Conservation (phyloP, 2,113 vertebrate genomes). For the Semnornis frantzii region DNA sequence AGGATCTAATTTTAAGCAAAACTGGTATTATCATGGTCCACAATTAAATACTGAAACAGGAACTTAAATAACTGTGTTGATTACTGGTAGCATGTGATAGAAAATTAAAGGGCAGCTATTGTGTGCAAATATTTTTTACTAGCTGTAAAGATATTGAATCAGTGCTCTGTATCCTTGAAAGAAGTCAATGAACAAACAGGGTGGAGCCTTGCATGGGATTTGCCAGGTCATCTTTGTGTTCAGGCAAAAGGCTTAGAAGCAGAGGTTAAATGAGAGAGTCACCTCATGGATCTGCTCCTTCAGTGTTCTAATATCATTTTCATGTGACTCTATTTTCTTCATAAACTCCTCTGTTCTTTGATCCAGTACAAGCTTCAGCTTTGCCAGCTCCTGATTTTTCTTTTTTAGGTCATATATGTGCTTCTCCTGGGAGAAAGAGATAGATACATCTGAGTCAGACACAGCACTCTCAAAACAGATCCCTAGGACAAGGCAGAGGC, state of each 20-base stretch:
- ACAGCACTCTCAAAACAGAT: not conserved
- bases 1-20: not conserved
- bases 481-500: not conserved
- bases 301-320: constrained; percentile 83
- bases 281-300: constrained; percentile 86
- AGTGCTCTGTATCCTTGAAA: not conserved
- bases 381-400: constrained; percentile 89
- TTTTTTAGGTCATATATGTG: constrained; percentile 83
- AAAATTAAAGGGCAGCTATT: not conserved
- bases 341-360: constrained; percentile 86
- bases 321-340: constrained; percentile 83
- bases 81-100: not conserved
- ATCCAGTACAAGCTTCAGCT: constrained; percentile 86
- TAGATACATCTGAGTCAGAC: not conserved
- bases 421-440: constrained; percentile 79
- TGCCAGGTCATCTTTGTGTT: not conserved
- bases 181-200: not conserved
- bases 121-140: not conserved
- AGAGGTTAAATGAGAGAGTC: not conserved
- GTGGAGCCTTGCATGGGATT: not conserved
- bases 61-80: not conserved
- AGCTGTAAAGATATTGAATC: not conserved
- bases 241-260: not conserved
- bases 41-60: not conserved
- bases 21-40: not conserved